Evolutionary conservation across 1,140 invertebrate species (phyloP).

Genomic region (Trichoplusia ni): DNA sequence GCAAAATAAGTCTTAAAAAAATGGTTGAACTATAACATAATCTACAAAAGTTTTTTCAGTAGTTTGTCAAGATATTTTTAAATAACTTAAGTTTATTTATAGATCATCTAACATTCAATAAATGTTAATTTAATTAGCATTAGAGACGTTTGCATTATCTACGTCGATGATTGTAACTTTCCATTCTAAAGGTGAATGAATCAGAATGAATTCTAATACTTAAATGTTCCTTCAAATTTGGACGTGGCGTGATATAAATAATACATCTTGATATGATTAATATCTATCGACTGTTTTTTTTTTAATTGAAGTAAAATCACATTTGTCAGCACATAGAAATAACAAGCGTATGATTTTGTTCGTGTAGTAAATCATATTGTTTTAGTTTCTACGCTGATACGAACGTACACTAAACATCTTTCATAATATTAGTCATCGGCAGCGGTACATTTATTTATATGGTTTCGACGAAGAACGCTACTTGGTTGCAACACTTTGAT

Average conservation of each 20-base stretch:
- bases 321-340: neutral
- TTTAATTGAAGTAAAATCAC: neutral
- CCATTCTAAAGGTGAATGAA: conserved; percentile 24
- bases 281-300: neutral
- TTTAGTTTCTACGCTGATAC: conserved; percentile 17
- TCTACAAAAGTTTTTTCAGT: no score
- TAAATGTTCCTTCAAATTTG: conserved; percentile 8
- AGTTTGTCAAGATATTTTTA: no score
- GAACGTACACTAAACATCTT: conserved; percentile 11
- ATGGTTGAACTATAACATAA: no score
- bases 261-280: conserved; percentile 16
- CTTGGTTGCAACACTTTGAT: conserved; percentile 20
- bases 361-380: conserved; percentile 19
- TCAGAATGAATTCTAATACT: conserved; percentile 19
- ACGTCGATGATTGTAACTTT: conserved; percentile 20
- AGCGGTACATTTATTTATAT: conserved; percentile 25
- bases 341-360: conserved; percentile 17
- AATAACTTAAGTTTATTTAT: no score
- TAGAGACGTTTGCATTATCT: conserved; percentile 10
- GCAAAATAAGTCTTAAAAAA: no score
- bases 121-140: no score
- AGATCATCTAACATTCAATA: no score
- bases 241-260: conserved; percentile 16
- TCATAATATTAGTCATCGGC: conserved; percentile 32
- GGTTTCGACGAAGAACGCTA: conserved; percentile 25